Evolutionary conservation across 2,797 vertebrate genomes (phyloP).

Genomic region (Cynopterus sphinx): DNA sequence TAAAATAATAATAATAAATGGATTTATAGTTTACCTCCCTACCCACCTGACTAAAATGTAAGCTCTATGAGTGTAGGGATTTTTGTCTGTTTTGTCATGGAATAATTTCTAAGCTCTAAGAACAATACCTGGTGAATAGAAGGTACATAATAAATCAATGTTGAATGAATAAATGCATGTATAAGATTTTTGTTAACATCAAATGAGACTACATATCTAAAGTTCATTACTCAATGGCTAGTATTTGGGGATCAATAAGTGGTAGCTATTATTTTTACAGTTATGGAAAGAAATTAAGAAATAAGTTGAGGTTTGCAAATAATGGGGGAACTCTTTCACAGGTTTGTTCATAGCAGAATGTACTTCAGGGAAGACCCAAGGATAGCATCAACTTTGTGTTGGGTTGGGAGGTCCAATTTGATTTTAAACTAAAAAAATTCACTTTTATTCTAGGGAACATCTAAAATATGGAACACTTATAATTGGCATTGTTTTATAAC

Average conservation of each 20-base stretch:
- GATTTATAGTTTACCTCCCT: neutral
- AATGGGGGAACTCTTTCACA: neutral
- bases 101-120: conserved; percentile 3
- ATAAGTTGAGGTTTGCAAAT: neutral
- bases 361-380: neutral
- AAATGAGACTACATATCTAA: neutral
- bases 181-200: neutral
- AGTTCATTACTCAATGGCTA: neutral
- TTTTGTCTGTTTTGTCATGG: conserved; percentile 17
- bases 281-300: neutral
- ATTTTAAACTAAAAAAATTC: conserved; percentile 8
- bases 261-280: conserved; percentile 3
- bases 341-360: neutral
- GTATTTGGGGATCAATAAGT: neutral
- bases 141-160: neutral
- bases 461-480: neutral
- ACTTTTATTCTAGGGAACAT: neutral
- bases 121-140: neutral
- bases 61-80: neutral
- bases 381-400: neutral
- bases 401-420: neutral
- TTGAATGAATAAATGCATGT: neutral
- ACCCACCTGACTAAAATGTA: neutral
- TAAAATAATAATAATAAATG: neutral
- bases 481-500: neutral